Base-by-base conservation (phyloP, 2,797 vertebrate genomes). In the Sebastes taczanowskii region DNA sequence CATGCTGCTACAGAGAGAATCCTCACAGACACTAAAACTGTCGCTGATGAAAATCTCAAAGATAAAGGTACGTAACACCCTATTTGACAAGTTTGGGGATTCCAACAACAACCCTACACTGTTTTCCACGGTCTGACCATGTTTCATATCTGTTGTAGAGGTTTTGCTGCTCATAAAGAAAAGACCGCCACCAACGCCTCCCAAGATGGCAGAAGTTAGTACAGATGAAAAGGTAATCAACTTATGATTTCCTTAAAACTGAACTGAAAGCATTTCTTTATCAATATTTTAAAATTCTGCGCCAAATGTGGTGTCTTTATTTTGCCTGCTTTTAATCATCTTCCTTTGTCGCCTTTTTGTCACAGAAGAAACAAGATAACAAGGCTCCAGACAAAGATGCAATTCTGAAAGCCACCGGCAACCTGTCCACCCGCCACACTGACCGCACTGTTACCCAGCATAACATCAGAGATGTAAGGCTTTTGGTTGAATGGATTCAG, bases 381-480 rank as follows among this genome's bases (percentile, higher is more conserved):
- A 99, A 98, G 89, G 98, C 99, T 89, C 99, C 98, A 1, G 98
- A 99, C 92, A 98, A 97, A 91, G 99, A 99, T 0, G 97, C 98
- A 16, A 99, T 99, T 65, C 93, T 97, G 49, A 98, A 97, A 85
- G 98, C 98, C 4, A 99, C 99, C 0, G 94, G 97, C 76, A 95
- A 65, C 80, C 94, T 99, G 81, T 95, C 97, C 1, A 95, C 96
- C 13, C 96, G 94, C 66, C 96, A 95, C 83, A 95, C 91, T 3
- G 98, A 99, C 89, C 97, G 97, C 78, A 96, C 95, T 0, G 96
- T 97, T 18, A 95, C 96, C 10, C 98, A 98, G 71, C 98, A 98
- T 92, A 99, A 95, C 94, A 96, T 97, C 94, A 95, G 98, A 95
- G 98, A 99, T 22, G 99, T 99, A 89, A 96, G 98, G 91, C 22